Base-by-base conservation (phyloP, 2,888 invertebrate genomes). In the Parnassius apollo region DNA sequence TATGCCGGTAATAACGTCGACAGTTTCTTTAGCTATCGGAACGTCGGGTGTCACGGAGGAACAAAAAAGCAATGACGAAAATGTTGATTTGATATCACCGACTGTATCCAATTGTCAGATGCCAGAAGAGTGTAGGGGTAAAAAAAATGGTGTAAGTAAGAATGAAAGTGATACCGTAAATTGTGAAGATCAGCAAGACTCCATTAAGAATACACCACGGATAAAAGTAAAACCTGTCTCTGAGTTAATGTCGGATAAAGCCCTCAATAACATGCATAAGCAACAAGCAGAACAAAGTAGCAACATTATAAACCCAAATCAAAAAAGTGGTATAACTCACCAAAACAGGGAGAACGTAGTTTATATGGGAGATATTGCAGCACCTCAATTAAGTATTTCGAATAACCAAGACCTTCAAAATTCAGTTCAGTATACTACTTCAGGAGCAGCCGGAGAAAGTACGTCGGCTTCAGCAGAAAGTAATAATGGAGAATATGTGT, bases 171-270 rank as follows among this genome's bases (percentile, higher is more conserved):
- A 45, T 10, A 35, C 11, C 8, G 54, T 56, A 61, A 66, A 65
- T 22, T 48, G 64, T 48, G 59, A 64, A 50, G 12, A 52, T 35
- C 56, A 25, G 54, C 67, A 57, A 59, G 53, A 12, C 49, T 44
- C 59, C 53, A 51, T 44, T 56, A 64, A 55, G 59, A 69, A 71
- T 35, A 68, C 66, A 55, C 62, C 88, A 11, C 78, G 85, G 71
- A 88, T 91, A 59, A 91, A 90, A 80, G 88, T 91, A 0, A 91
- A 90, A 69, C 81, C 88, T 46, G 81, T 73, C 46, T 76, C 85
- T 13, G 87, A 90, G 66, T 74, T 91, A 55, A 85, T 90, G 88
- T 75, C 88, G 1, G 72, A 75, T 58, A 75, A 70, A 64, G 72
- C 70, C 55, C 70, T 82, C 35, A 74, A 71, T 53, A 73, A 58